Base-by-base conservation (phyloP, 2,888 invertebrate genomes). In the Cosmia trapezina region DNA sequence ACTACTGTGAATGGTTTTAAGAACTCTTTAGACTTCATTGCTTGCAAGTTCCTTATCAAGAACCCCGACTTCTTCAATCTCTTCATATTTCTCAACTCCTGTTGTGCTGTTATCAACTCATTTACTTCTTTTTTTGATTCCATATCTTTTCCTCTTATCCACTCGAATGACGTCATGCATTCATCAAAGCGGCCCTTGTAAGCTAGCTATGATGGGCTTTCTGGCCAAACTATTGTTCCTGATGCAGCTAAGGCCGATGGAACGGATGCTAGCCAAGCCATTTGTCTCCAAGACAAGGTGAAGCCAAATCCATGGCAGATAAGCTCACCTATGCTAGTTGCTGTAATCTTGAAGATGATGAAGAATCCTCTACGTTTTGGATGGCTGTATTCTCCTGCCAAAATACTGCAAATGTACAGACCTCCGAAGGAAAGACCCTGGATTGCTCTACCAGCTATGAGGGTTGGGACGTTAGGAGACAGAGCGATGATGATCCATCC, bases 141-240 rank as follows among this genome's bases (percentile, higher is more conserved):
- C 12, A 56, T n/a, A 22, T 67, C 67, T 9, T 70, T 71, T 43
- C 83, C 85, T 56, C 85, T 69, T 5, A 85, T 47, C 81, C 85
- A 81, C 57, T 80, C 74, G 17, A 85, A 85, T 0, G 81, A 65
- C 1, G 12, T 60, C 14, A 62, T 22, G 43, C 85, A 70, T 14
- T 85, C 85, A 63, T 85, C 83, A 59, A 60, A 83, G 11, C 83
- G 68, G 19, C 85, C 85, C 65, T 77, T 81, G 41, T 81, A 85
- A 12, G 85, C 85, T 19, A 85, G 53, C 85, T 83, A 85, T 11
- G 75, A 68, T 8, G 85, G 85, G 37, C 85, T 85, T 60, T 85
- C 83, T 9, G 85, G 85, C 85, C 81, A 85, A 0, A 60, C 28
- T 19, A 73, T 9, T 7, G 83, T 85, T 12, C 70, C 73, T 7